Evolutionary conservation across 2,113 vertebrate genomes (phyloP).

Genomic region (Gulo gulo): DNA sequence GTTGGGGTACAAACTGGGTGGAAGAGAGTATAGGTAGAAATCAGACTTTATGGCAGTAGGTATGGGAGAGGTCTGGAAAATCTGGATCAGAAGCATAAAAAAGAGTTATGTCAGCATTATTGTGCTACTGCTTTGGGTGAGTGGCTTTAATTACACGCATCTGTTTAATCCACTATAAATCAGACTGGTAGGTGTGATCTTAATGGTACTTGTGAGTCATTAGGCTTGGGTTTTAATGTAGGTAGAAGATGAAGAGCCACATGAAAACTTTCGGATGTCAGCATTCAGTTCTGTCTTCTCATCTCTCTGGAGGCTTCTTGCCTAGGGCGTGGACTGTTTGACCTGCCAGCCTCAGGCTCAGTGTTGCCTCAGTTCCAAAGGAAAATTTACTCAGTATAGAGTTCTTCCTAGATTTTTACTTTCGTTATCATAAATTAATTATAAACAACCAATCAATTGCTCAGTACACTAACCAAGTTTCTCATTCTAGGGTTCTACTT

Average conservation of each 20-base stretch:
- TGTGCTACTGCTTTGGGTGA: not conserved
- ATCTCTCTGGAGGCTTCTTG: not conserved
- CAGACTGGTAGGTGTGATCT: not conserved
- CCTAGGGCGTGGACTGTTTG: not conserved
- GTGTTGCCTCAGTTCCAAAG: not conserved
- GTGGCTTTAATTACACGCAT: not conserved
- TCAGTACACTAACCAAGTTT: not conserved
- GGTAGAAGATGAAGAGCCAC: not conserved
- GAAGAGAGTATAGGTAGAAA: not conserved
- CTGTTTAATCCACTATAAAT: not conserved
- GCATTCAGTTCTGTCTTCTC: rapidly evolving
- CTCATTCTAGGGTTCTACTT: not conserved
- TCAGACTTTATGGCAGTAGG: not conserved
- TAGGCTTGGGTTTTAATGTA: not conserved
- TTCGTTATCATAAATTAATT: not conserved
- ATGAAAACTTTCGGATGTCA: not conserved
- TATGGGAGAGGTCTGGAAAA: not conserved
- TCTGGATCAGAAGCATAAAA: not conserved
- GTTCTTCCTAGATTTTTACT: not conserved
- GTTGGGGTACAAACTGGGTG: not conserved
- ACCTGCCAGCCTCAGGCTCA: not conserved
- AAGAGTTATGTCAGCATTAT: not conserved
- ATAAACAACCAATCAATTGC: not conserved
- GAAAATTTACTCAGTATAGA: not conserved
- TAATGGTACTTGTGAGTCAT: not conserved